Conservation (phyloP, 2,797 vertebrate genomes). For the Danio kyathit region DNA sequence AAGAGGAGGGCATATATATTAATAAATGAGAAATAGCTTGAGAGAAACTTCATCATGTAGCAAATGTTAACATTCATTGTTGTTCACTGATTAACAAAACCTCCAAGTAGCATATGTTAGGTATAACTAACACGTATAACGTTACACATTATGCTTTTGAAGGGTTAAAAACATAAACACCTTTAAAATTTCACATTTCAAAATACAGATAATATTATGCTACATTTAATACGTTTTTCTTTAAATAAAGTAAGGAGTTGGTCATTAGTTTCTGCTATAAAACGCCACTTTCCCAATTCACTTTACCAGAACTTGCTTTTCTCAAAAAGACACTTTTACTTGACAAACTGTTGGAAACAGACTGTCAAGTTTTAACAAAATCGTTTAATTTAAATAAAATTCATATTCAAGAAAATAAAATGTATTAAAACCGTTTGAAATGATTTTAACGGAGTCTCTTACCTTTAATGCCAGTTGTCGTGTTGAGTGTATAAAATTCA, state of each 20-base stretch:
- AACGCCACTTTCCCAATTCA: background rate
- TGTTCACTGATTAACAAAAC: background rate
- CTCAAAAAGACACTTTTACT: background rate
- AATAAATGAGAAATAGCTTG: background rate
- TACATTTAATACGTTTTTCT: background rate
- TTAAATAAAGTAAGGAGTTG: background rate
- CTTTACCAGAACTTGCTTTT: background rate
- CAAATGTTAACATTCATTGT: background rate
- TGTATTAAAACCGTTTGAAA: background rate
- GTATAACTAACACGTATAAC: too few relatives aligned
- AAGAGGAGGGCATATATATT: background rate
- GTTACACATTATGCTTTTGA: too few relatives aligned
- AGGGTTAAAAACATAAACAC: too few relatives aligned
- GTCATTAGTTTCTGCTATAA: background rate
- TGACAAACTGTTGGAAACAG: background rate
- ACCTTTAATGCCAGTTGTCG: constrained; percentile 1
- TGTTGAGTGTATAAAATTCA: background rate
- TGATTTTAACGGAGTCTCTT: background rate
- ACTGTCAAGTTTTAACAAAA: background rate
- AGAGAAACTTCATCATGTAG: background rate
- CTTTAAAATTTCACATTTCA: too few relatives aligned
- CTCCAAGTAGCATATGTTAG: background rate
- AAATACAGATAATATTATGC: too few relatives aligned
- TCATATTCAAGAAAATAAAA: background rate
- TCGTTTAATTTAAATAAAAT: background rate